Evolutionary conservation across 2,797 vertebrate species (phyloP).

Genomic region (Astyanax mexicanus): DNA sequence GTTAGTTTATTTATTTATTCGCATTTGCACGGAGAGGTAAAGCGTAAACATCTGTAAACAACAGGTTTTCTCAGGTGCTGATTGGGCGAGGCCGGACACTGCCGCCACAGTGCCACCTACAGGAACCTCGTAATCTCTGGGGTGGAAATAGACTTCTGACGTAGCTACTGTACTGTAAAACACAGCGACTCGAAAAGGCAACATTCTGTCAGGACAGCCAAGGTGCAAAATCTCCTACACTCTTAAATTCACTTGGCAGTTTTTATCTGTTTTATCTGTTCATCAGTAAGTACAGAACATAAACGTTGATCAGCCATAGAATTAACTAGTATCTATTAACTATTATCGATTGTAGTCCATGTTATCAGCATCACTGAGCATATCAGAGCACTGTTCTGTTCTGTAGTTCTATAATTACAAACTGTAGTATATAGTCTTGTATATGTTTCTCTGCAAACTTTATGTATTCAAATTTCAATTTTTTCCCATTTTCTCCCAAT

Average conservation of each 20-base stretch:
- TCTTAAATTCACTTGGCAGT: constrained; percentile 69
- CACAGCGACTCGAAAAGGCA: constrained; percentile 72
- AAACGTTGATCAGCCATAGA: no score
- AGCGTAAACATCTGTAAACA: constrained; percentile 37
- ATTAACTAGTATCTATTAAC: no score
- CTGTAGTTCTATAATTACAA: no score
- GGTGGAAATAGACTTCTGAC: constrained; percentile 45
- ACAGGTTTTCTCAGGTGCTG: constrained; percentile 40
- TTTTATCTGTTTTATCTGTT: constrained; percentile 50
- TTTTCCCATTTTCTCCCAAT: no score
- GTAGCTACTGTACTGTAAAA: constrained; percentile 50
- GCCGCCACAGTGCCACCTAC: constrained; percentile 59
- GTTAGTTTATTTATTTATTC: not conserved
- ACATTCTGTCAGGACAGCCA: constrained; percentile 60
- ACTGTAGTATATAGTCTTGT: no score
- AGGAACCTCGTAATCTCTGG: constrained; percentile 63
- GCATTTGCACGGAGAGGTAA: constrained; percentile 5
- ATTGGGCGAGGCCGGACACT: constrained; percentile 59
- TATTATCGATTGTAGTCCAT: no score
- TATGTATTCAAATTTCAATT: no score
- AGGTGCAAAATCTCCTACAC: constrained; percentile 53
- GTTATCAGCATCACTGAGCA: no score
- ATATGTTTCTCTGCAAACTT: no score
- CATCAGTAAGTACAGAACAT: constrained; percentile 1
- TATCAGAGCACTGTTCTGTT: no score